Conservation (phyloP, 92 coral and sea anemone species). For the Metridium senile region DNA sequence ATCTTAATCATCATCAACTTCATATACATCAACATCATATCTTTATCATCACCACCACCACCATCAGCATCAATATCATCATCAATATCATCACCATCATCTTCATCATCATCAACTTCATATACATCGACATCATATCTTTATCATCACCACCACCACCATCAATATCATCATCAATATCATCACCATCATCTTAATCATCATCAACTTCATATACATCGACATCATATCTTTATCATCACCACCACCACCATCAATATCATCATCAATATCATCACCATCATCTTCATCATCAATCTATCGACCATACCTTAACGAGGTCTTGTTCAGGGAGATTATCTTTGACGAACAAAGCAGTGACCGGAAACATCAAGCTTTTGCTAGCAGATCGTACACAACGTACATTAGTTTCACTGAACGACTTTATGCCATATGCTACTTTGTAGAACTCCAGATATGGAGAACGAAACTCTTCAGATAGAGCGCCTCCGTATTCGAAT, state of each 20-base stretch:
- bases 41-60: too few species aligned
- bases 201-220: neutral
- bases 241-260: slow-evolving; percentile 7
- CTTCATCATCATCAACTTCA: too few species aligned
- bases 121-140: neutral
- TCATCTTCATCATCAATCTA: neutral
- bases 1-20: too few species aligned
- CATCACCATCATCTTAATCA: too few species aligned
- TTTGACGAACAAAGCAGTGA: slow-evolving; percentile 65
- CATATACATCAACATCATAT: too few species aligned
- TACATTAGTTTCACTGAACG: slow-evolving; percentile 65
- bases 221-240: neutral
- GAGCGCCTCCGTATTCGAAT: slow-evolving; percentile 32
- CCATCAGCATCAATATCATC: too few species aligned
- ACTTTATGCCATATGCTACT: slow-evolving; percentile 61
- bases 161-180: neutral
- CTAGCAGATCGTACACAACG: slow-evolving; percentile 79
- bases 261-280: neutral
- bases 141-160: slow-evolving; percentile 8
- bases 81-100: too few species aligned
- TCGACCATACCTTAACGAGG: slow-evolving; percentile 41
- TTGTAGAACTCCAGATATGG: slow-evolving; percentile 44
- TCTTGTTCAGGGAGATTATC: slow-evolving; percentile 63
- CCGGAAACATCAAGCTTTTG: slow-evolving; percentile 66
- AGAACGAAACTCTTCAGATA: slow-evolving; percentile 44